These are phyloP conservation scores for Chloroclystis v-ata DNA, from an alignment of 2,888 invertebrate species.

Conservation along the genomic window DNA sequence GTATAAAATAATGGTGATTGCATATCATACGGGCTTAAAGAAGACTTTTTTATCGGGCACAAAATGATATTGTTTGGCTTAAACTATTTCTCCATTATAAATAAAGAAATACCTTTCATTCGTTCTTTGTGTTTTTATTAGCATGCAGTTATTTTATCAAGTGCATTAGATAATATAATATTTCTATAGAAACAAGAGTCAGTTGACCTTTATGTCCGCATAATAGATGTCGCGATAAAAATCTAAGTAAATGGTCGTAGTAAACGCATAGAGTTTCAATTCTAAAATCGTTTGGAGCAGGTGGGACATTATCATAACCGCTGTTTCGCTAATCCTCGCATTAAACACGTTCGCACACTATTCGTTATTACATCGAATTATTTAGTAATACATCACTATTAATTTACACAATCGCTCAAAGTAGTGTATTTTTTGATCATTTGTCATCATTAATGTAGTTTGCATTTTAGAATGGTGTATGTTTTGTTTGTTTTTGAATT, in stretches of 20 bases:
- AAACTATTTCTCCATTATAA: too few relatives aligned
- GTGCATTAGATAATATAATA: constrained; percentile 15
- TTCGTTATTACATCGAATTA: constrained; percentile 44
- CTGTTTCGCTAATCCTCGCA: constrained; percentile 44
- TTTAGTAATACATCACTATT: constrained; percentile 54
- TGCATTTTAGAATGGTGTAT: constrained; percentile 39
- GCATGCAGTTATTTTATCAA: constrained; percentile 9
- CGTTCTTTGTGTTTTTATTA: constrained; percentile 5
- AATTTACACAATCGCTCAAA: constrained; percentile 60
- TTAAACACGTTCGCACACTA: constrained; percentile 47
- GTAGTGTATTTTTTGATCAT: constrained; percentile 61
- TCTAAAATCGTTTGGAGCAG: constrained; percentile 37
- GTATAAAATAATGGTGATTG: too few relatives aligned
- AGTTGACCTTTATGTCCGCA: constrained; percentile 38
- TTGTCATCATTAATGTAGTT: constrained; percentile 58
- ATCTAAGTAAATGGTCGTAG: constrained; percentile 42
- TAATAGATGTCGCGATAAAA: constrained; percentile 46
- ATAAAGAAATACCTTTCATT: too few relatives aligned
- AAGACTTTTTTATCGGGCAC: constrained; percentile 24
- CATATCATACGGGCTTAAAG: too few relatives aligned
- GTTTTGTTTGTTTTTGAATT: constrained; percentile 37
- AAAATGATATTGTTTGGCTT: too few relatives aligned
- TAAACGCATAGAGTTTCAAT: constrained; percentile 31
- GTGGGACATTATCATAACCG: constrained; percentile 41
- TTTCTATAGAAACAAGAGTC: constrained; percentile 14